A percentile compares a stretch with the other conserved stretches of the same genome.
Evolutionary conservation across 2,888 invertebrate genomes (phyloP).

Genomic region (Phyllotreta cruciferae): DNA sequence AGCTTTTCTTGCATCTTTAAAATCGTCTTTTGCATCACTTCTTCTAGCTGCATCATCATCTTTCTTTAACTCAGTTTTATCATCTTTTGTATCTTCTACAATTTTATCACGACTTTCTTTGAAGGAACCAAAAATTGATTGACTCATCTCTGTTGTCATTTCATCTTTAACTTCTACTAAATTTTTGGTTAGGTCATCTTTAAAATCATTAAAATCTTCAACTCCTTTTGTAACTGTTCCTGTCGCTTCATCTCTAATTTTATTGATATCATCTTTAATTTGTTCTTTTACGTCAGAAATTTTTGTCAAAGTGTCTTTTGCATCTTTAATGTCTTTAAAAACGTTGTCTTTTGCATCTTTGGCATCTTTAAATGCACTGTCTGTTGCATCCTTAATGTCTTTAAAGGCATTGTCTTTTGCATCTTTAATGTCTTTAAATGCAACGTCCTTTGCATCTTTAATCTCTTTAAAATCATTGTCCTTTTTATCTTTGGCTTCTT

Average conservation of each 20-base stretch:
- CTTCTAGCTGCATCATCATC: too few species aligned
- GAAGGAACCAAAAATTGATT: too few species aligned
- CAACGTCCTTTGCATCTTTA: slow-evolving; percentile 2
- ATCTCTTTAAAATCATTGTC: neutral
- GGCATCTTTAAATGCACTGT: neutral
- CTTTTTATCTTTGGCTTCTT: slow-evolving; percentile 10
- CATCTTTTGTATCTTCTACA: slow-evolving; percentile 36
- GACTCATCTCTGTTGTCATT: too few species aligned
- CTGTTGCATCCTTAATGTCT: neutral
- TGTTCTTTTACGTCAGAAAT: slow-evolving; percentile 3
- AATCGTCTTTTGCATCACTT: too few species aligned
- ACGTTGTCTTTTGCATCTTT: neutral
- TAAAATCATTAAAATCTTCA: slow-evolving; percentile 16
- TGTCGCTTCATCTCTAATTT: slow-evolving; percentile 10
- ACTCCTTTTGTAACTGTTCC: neutral
- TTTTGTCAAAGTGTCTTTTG: neutral
- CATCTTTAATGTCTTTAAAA: neutral
- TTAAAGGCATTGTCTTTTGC: neutral
- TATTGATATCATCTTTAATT: neutral
- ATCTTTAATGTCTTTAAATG: slow-evolving; percentile 10
- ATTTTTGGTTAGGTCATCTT: too few species aligned
- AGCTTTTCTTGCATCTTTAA: too few species aligned
- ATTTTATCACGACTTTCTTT: slow-evolving; percentile 42
- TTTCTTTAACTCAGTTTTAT: neutral
- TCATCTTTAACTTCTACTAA: too few species aligned